Evolutionary conservation across 2,888 invertebrate species (phyloP).

Genomic region (Troides helena): DNA sequence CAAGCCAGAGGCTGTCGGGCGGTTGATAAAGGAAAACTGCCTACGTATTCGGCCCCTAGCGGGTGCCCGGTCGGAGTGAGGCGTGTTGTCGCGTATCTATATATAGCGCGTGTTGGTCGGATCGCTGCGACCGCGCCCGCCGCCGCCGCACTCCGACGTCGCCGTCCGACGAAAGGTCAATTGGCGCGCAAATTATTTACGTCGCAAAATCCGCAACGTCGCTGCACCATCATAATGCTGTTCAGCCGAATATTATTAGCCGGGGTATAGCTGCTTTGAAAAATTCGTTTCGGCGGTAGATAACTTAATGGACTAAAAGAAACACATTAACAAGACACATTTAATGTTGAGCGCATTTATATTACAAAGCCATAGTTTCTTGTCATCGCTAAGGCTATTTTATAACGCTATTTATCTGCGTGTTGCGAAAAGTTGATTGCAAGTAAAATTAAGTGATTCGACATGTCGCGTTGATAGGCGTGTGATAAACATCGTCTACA

Average conservation of each 20-base stretch:
- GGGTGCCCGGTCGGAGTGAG: constrained; percentile 62
- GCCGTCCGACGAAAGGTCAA: constrained; percentile 78
- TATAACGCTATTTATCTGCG: background rate
- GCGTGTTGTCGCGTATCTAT: constrained; percentile 74
- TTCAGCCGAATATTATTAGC: constrained; percentile 25
- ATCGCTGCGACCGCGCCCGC: constrained; percentile 65
- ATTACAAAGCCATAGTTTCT: background rate
- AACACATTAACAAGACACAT: background rate
- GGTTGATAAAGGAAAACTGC: constrained; percentile 77
- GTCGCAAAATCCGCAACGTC: constrained; percentile 72
- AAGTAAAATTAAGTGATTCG: background rate
- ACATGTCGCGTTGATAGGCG: constrained; percentile 1
- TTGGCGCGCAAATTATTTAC: constrained; percentile 80
- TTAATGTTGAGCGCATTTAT: background rate
- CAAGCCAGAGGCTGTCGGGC: constrained; percentile 73
- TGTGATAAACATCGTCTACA: constrained; percentile 16
- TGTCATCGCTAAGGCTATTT: constrained; percentile 1
- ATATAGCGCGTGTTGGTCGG: constrained; percentile 74
- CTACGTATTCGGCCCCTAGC: constrained; percentile 75
- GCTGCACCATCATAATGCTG: constrained; percentile 52
- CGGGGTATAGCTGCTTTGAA: background rate
- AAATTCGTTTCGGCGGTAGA: background rate
- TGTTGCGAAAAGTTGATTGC: constrained; percentile 8
- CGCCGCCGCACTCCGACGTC: constrained; percentile 52
- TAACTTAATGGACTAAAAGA: background rate